Conservation (phyloP, 30 jellyfish, hydroid and myxozoan species). For the Aurelia sp. region DNA sequence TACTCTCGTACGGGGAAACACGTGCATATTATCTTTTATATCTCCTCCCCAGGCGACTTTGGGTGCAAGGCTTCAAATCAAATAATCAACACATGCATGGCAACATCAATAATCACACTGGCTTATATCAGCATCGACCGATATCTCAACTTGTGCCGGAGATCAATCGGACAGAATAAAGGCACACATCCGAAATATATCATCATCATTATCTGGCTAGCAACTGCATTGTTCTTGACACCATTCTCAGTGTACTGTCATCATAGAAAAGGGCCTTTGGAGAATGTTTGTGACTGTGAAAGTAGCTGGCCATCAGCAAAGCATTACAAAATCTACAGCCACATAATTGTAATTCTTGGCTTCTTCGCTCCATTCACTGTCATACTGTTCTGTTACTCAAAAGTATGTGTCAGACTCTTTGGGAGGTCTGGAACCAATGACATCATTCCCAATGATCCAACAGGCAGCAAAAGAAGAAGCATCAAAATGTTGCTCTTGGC, state of each 20-base stretch:
- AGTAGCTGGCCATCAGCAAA: constrained; percentile 14
- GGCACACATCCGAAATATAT: constrained; percentile 6
- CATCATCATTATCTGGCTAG: constrained; percentile 22
- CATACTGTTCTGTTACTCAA: constrained; percentile 37
- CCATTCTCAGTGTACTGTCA: constrained; percentile 33
- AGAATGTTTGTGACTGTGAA: constrained; percentile 50
- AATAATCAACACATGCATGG: background rate
- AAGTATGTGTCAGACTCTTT: constrained; percentile 11
- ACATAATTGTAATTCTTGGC: background rate
- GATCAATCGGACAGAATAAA: background rate
- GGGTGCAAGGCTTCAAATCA: constrained; percentile 45
- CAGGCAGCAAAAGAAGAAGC: constrained; percentile 37
- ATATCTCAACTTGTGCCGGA: constrained; percentile 29
- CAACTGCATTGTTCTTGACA: background rate
- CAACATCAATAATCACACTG: constrained; percentile 27
- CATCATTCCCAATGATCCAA: background rate
- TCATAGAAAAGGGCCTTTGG: background rate
- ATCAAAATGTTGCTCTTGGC: constrained; percentile 52
- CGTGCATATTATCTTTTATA: no score
- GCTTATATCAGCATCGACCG: constrained; percentile 54
- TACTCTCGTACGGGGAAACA: no score
- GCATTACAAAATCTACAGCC: constrained; percentile 18
- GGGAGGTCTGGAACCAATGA: background rate
- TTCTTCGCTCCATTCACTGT: constrained; percentile 26
- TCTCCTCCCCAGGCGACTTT: constrained; percentile 17